Evolutionary conservation across 1,140 invertebrate species (phyloP).

Genomic region (Microplitis mediator): DNA sequence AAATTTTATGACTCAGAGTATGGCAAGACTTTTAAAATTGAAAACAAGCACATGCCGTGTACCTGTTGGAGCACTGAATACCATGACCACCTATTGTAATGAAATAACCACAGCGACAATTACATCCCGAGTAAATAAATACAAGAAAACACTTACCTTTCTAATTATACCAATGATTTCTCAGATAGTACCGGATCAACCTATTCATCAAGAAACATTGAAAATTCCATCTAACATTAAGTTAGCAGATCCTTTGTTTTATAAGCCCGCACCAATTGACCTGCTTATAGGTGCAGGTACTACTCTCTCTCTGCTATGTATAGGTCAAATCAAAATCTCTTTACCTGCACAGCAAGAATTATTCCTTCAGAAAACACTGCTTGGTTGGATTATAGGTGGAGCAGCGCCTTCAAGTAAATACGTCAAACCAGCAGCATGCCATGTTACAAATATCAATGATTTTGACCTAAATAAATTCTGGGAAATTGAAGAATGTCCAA

Average conservation of each 20-base stretch:
- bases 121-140: no score
- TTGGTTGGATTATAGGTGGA: not conserved
- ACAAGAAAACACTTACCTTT: no score
- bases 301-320: not conserved
- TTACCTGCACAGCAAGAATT: not conserved
- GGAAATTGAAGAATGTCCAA: not conserved
- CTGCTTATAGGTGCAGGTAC: not conserved
- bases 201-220: no score
- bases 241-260: not conserved
- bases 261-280: not conserved
- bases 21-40: not conserved
- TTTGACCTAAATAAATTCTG: not conserved
- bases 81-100: not conserved
- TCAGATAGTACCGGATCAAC: no score
- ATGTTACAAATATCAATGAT: not conserved
- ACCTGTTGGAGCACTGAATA: not conserved
- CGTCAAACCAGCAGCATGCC: not conserved
- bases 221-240: not conserved
- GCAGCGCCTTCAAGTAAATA: not conserved
- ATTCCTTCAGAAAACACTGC: not conserved
- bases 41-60: not conserved
- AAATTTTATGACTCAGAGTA: slow-evolving; percentile 15
- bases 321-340: not conserved
- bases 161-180: no score
- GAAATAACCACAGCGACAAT: not conserved